Evolutionary conservation across 2,113 vertebrate genomes (phyloP).

Genomic region (Sapajus apella): DNA sequence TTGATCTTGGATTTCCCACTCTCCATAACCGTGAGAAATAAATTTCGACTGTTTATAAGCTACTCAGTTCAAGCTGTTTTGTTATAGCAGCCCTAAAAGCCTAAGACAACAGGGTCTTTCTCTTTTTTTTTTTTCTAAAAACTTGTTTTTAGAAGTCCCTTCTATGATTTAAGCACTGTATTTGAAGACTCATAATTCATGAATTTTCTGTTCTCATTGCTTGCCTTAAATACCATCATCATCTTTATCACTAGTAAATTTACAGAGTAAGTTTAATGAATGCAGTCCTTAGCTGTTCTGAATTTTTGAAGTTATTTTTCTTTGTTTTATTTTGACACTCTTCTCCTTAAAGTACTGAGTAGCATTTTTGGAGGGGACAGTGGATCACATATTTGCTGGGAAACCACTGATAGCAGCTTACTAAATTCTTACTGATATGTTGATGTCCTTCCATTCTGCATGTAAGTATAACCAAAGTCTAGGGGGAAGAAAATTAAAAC

Average conservation of each 20-base stretch:
- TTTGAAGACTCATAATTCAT: neutral
- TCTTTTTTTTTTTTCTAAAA: neutral
- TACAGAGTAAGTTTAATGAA: neutral
- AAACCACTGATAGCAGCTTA: neutral
- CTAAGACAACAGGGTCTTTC: neutral
- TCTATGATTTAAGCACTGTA: too few relatives aligned
- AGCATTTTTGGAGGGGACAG: neutral
- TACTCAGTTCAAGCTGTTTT: neutral
- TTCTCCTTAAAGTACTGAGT: neutral
- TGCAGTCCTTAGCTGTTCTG: neutral
- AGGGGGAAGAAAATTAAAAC: neutral
- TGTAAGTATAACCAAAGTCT: neutral
- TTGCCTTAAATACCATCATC: neutral
- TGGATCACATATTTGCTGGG: neutral
- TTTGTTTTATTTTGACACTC: neutral
- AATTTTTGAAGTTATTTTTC: neutral
- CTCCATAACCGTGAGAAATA: neutral
- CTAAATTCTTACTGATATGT: slow-evolving; percentile 9
- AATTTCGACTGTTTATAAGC: neutral
- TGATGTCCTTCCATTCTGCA: neutral
- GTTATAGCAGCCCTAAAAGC: neutral
- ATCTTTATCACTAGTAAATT: neutral
- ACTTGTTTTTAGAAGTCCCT: neutral
- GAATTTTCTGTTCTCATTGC: neutral
- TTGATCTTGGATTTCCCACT: neutral